These are phyloP conservation scores for Triops cancriformis DNA, from an alignment of 1,140 invertebrate genomes.

Conservation along the genomic window DNA sequence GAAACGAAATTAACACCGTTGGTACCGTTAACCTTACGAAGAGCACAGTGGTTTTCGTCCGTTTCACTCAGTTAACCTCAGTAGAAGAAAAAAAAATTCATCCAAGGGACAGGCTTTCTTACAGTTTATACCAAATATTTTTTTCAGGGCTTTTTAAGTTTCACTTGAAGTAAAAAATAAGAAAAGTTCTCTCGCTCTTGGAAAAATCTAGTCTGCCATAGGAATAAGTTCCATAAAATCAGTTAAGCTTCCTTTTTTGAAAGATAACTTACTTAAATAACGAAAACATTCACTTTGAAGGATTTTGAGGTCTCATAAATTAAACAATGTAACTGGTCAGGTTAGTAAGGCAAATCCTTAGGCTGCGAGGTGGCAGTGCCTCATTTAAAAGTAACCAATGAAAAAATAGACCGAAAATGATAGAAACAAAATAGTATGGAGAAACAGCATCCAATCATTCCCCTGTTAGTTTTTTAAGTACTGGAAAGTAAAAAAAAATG, in stretches of 20 bases:
- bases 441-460: constrained; percentile 10
- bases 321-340: background rate
- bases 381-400: background rate
- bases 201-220: constrained; percentile 2
- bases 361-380: constrained; percentile 1
- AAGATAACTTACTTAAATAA: background rate
- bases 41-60: no score
- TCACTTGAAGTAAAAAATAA: no score
- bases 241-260: background rate
- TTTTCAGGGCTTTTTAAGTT: no score
- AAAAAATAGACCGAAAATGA: background rate
- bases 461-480: background rate
- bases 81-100: background rate
- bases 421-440: background rate
- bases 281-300: no score
- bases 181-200: background rate
- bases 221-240: background rate
- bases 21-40: no score
- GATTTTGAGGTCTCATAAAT: background rate
- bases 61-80: background rate
- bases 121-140: no score
- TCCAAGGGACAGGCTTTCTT: background rate
- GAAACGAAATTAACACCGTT: background rate
- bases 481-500: background rate
- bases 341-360: constrained; percentile 1